A percentile compares a stretch with the other conserved stretches of the same genome.
Conservation (phyloP, 1,140 invertebrate genomes). For the Ostrea edulis region DNA sequence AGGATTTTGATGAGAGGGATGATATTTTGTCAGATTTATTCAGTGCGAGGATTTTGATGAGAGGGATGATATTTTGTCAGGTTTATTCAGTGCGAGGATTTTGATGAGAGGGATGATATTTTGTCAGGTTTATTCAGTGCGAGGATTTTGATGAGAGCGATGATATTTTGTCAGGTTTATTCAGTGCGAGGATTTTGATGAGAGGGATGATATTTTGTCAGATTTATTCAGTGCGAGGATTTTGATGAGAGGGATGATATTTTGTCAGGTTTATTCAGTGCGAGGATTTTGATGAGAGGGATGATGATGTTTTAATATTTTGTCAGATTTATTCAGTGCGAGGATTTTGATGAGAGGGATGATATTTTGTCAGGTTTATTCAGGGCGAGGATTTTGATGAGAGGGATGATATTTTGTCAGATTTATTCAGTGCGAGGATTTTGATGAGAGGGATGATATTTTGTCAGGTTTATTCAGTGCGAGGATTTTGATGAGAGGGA, state of each 20-base stretch:
- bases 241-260: conserved; percentile 60
- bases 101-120: conserved; percentile 59
- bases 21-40: conserved; percentile 73
- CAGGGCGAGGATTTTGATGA: conserved; percentile 70
- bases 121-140: conserved; percentile 74
- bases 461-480: conserved; percentile 74
- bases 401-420: conserved; percentile 66
- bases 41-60: conserved; percentile 70
- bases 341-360: conserved; percentile 64
- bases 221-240: conserved; percentile 74
- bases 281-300: conserved; percentile 64
- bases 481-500: conserved; percentile 63
- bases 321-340: conserved; percentile 74
- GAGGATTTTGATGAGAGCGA: conserved; percentile 64
- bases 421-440: conserved; percentile 73
- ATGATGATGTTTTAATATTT: no score
- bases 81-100: conserved; percentile 73
- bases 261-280: conserved; percentile 74
- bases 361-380: conserved; percentile 73
- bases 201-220: conserved; percentile 63
- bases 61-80: conserved; percentile 66
- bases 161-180: conserved; percentile 74
- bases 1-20: conserved; percentile 64
- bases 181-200: conserved; percentile 69
- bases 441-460: conserved; percentile 59